Evolutionary conservation across 2,888 invertebrate genomes (phyloP).

Genomic region (Cerceris ruficornis): DNA sequence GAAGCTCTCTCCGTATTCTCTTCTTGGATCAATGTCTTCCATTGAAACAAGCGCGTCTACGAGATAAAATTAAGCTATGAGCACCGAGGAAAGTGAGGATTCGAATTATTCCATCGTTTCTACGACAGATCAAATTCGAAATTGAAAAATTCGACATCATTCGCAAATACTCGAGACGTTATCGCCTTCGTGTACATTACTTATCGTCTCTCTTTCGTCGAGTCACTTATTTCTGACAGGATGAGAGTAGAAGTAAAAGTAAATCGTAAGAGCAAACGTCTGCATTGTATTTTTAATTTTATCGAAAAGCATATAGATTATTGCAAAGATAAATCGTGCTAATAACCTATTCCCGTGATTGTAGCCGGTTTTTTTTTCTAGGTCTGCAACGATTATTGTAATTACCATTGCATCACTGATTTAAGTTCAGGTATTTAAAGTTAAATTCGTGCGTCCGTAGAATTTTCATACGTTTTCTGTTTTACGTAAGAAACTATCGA

Average conservation of each 20-base stretch:
- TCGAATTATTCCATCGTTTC: no score
- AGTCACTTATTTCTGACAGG: conserved; percentile 11
- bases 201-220: conserved; percentile 16
- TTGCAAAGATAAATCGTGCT: conserved; percentile 48
- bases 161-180: no score
- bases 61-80: not conserved
- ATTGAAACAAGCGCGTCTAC: not conserved
- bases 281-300: conserved; percentile 13
- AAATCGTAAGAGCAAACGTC: conserved; percentile 9
- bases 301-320: conserved; percentile 19
- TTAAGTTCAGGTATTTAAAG: conserved; percentile 21
- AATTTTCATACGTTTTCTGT: conserved; percentile 30
- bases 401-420: conserved; percentile 8
- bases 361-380: not conserved
- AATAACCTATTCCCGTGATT: conserved; percentile 27
- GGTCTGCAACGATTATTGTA: not conserved
- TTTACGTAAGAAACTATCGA: conserved; percentile 43
- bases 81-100: no score
- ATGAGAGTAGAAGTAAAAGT: conserved; percentile 16
- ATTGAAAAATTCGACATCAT: no score
- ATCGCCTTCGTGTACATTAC: conserved; percentile 3
- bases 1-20: no score
- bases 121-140: no score
- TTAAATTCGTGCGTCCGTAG: conserved; percentile 29
- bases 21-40: no score